A percentile compares a stretch with the other conserved stretches of the same genome.
Evolutionary conservation across 2,113 vertebrate genomes (phyloP).

Genomic region (Thomomys bottae): DNA sequence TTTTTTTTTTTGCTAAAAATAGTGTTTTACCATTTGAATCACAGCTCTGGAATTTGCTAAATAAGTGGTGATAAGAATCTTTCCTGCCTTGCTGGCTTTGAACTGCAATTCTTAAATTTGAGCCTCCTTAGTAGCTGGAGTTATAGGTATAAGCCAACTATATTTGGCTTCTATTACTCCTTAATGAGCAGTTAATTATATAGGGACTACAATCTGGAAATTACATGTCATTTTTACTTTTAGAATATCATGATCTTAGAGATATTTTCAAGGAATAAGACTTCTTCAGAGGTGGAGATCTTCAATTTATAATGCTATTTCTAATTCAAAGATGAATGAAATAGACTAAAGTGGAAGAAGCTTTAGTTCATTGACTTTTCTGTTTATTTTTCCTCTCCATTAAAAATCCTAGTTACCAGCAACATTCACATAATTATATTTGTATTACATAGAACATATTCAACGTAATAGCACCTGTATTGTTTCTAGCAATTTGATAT

Average conservation of each 20-base stretch:
- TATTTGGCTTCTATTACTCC: neutral
- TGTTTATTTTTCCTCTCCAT: neutral
- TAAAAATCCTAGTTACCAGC: constrained; percentile 4
- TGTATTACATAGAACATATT: neutral
- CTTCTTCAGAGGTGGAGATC: neutral
- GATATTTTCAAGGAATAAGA: neutral
- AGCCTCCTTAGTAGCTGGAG: too few relatives aligned
- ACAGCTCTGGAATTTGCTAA: too few relatives aligned
- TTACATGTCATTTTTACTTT: neutral
- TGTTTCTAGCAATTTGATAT: neutral
- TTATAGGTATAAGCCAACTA: too few relatives aligned
- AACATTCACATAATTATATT: constrained; percentile 32
- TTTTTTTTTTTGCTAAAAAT: too few relatives aligned
- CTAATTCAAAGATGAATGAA: constrained; percentile 10
- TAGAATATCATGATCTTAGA: neutral
- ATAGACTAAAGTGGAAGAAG: neutral
- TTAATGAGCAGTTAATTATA: neutral
- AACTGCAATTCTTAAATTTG: too few relatives aligned
- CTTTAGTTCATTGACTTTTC: constrained; percentile 3
- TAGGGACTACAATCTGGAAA: neutral
- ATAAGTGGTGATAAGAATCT: too few relatives aligned
- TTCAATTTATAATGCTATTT: constrained; percentile 24
- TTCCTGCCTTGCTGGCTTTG: too few relatives aligned
- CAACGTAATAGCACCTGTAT: neutral
- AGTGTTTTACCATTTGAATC: too few relatives aligned